A percentile compares a stretch with the other conserved stretches of the same genome.
Evolutionary conservation across 2,888 invertebrate species (phyloP).

Genomic region (Ophion costatus): DNA sequence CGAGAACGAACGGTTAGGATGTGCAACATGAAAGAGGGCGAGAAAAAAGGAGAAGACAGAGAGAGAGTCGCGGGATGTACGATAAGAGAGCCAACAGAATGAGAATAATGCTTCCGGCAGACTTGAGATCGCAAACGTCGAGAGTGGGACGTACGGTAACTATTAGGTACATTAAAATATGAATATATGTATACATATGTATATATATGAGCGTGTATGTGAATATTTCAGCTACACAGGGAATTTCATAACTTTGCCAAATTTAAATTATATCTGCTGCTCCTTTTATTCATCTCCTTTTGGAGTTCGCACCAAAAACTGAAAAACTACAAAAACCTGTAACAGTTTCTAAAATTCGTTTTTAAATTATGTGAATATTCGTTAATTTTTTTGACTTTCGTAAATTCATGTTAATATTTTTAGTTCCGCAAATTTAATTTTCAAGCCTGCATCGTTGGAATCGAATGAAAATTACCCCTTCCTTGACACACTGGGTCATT

Average conservation of each 20-base stretch:
- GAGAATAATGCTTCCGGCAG: constrained; percentile 71
- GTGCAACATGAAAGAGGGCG: constrained; percentile 37
- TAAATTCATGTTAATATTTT: too few relatives aligned
- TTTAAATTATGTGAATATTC: not conserved
- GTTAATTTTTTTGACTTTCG: not conserved
- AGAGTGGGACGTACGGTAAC: constrained; percentile 65
- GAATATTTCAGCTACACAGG: constrained; percentile 22
- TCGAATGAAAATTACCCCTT: too few relatives aligned
- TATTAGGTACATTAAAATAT: constrained; percentile 56
- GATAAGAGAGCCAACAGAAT: constrained; percentile 66
- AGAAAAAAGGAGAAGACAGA: constrained; percentile 41
- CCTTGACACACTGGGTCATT: too few relatives aligned
- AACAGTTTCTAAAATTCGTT: not conserved
- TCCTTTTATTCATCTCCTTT: not conserved
- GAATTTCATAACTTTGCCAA: constrained; percentile 14
- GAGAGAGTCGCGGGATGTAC: constrained; percentile 60
- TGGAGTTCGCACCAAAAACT: not conserved
- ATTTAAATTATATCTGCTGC: not conserved
- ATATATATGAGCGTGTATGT: not conserved
- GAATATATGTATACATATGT: not conserved
- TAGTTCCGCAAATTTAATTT: too few relatives aligned
- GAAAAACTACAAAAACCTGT: not conserved
- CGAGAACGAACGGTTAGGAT: constrained; percentile 49
- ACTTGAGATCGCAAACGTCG: constrained; percentile 65
- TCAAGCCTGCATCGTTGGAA: too few relatives aligned